These are phyloP conservation scores for Empis stercorea DNA, from an alignment of 2,888 invertebrate genomes.

Conservation along the genomic window DNA sequence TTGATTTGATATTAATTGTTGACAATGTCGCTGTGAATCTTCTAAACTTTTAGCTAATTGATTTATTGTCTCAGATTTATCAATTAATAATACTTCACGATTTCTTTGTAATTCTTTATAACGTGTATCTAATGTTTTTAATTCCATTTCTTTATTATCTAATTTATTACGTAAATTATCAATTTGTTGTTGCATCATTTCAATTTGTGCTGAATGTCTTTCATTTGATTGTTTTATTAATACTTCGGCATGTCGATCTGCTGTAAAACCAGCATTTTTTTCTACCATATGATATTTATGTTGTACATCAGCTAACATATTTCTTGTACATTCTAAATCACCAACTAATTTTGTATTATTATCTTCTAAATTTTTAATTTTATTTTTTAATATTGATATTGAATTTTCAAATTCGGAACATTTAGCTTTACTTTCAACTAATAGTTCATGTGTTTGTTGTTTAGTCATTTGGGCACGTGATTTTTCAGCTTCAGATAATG, in stretches of 20 bases:
- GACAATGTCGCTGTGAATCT: slow-evolving; percentile 42
- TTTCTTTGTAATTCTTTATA: slow-evolving; percentile 45
- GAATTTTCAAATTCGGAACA: slow-evolving; percentile 29
- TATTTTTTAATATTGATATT: slow-evolving; percentile 27
- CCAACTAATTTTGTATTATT: slow-evolving; percentile 41
- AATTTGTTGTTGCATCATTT: slow-evolving; percentile 39
- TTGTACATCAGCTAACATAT: slow-evolving; percentile 39
- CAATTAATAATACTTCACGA: slow-evolving; percentile 46
- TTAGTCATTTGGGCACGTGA: slow-evolving; percentile 45
- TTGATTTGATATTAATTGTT: slow-evolving; percentile 27
- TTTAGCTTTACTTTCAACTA: slow-evolving; percentile 38
- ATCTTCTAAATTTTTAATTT: slow-evolving; percentile 32
- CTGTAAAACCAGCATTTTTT: slow-evolving; percentile 24
- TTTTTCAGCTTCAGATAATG: slow-evolving; percentile 45
- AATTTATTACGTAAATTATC: slow-evolving; percentile 33
- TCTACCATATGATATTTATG: slow-evolving; percentile 33
- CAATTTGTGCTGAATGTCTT: slow-evolving; percentile 36
- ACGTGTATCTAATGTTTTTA: slow-evolving; percentile 40
- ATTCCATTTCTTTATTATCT: slow-evolving; percentile 39
- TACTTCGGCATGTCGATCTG: slow-evolving; percentile 26
- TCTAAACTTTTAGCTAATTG: slow-evolving; percentile 46
- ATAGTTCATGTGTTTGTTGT: slow-evolving; percentile 49
- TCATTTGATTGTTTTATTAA: slow-evolving; percentile 38
- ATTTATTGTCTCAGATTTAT: slow-evolving; percentile 50
- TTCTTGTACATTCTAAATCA: slow-evolving; percentile 42